Base-by-base conservation (phyloP, 2,113 vertebrate genomes). In the Dasypus novemcinctus region DNA sequence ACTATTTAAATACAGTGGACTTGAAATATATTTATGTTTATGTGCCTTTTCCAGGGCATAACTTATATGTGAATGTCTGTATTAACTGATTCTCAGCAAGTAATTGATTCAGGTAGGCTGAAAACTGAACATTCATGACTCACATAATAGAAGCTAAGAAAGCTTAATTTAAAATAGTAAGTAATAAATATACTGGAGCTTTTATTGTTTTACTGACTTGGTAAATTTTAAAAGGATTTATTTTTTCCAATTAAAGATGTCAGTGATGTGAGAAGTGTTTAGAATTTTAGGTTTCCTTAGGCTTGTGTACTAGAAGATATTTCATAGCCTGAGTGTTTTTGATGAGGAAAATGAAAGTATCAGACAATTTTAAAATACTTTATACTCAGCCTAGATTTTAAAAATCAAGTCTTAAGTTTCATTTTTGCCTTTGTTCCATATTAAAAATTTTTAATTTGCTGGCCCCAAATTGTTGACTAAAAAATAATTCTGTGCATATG, bases 181-280 rank as follows among this genome's bases (percentile, higher is more conserved):
- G 7, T 91, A 92, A 57, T 91, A 76, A 79, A 31, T 61, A 86
- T 43, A 68, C 4, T 74, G 1, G n/a, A 69, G 11, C 33, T 80
- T 92, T 86, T 74, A 68, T 93, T 91, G 64, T 93, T 87, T 94
- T 74, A 46, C 54, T 78, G 31, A 75, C 21, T 87, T 96, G 90
- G 4, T 87, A 92, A 87, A 79, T 59, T 74, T 86, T 84, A 94
- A 90, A 41, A 82, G 23, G 38, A 71, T 75, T 23, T n/a, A n/a
- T 79, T 87, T 78, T 87, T 92, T 94, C 83, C 49, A 91, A 68
- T 95, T 25, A 66, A 36, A 86, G 23, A 94, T 93, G 59, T 88
- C 76, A 93, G 0, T 81, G 43, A 86, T 11, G 9, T 41, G 74
- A 90, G 57, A 93, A 90, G 11, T 91, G n/a, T 90, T 87, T 71